Percentiles rank a stretch among this genome's conserved stretches.
Evolutionary conservation across 2,888 invertebrate species (phyloP).

Genomic region (Phalera bucephala): DNA sequence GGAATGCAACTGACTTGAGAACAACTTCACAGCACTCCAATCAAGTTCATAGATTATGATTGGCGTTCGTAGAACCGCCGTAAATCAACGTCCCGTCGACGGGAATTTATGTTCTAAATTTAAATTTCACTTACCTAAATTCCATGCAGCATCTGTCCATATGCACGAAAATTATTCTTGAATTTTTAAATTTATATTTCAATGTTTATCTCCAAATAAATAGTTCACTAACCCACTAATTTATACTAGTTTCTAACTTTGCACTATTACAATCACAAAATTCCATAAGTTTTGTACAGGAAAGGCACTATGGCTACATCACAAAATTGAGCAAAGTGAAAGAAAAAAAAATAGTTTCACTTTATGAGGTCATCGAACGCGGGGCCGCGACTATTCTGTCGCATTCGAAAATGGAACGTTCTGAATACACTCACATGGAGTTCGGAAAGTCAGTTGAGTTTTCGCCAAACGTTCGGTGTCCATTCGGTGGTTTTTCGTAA

Average conservation of each 20-base stretch:
- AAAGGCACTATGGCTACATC: conserved; percentile 74
- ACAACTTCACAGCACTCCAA: conserved; percentile 64
- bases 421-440: conserved; percentile 42
- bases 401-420: conserved; percentile 59
- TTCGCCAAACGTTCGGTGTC: conserved; percentile 47
- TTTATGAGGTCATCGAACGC: conserved; percentile 66
- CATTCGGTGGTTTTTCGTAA: conserved; percentile 63
- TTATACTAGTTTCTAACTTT: conserved; percentile 63
- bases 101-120: conserved; percentile 12
- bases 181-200: too few relatives aligned
- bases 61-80: conserved; percentile 58
- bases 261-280: conserved; percentile 76
- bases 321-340: conserved; percentile 77
- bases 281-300: conserved; percentile 62
- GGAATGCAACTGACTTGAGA: conserved; percentile 62
- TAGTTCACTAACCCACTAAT: conserved; percentile 59
- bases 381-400: conserved; percentile 44
- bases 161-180: conserved; percentile 42
- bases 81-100: neutral
- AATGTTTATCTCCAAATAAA: conserved; percentile 29
- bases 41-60: conserved; percentile 82
- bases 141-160: conserved; percentile 63
- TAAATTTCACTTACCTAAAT: conserved; percentile 55
- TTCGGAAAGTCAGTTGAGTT: conserved; percentile 54
- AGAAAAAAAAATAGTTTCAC: conserved; percentile 60